Base-by-base conservation (phyloP, 2,797 vertebrate genomes). In the Buceros bicornis region DNA sequence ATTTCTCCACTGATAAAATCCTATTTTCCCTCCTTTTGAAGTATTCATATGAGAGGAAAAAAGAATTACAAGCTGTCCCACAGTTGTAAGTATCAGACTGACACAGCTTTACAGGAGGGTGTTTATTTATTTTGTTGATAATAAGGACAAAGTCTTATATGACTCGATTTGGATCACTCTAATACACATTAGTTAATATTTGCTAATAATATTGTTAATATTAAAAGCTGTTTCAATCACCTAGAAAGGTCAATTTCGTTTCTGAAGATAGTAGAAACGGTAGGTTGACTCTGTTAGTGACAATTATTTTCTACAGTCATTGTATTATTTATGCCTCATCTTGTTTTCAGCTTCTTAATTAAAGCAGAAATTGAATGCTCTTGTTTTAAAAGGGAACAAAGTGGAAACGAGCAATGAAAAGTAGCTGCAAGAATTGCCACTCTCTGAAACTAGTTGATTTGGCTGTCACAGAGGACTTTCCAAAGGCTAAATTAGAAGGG, bases 341-440 rank as follows among this genome's bases (percentile, higher is more conserved):
- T 16, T 72, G 74, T 90, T 97, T 92, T 91, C 93, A 93, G 51
- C 33, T 90, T 81, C 80, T 96, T 91, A 87, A 94, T 97, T 97
- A 95, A 94, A 91, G 73, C 48, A 47, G 56, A 92, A 92, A 95
- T 74, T 76, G 87, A 95, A 92, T 58, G 29, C 47, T 82, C 67
- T 96, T 74, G 65, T 88, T 94, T 81, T 29, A 89, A 95, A 90
- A 87, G 56, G 29, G 67, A 93, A 96, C 35, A 67, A 95, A 97
- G 62, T 90, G n/a, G 13, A 95, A 94, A 97, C 87, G 92, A 97
- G 94, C 88, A 78, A 96, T 97, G 91, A 88, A 85, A 93, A 67
- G 56, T 88, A 84, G 16, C 58, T 93, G 82, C 72, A 80, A 94
- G 94, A 88, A 94, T 47, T 78, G 72, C 87, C 80, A 82, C 71